phyloP scores from a whole-genome alignment of 1,140 invertebrate genomes.

The Achroia grisella region DNA sequence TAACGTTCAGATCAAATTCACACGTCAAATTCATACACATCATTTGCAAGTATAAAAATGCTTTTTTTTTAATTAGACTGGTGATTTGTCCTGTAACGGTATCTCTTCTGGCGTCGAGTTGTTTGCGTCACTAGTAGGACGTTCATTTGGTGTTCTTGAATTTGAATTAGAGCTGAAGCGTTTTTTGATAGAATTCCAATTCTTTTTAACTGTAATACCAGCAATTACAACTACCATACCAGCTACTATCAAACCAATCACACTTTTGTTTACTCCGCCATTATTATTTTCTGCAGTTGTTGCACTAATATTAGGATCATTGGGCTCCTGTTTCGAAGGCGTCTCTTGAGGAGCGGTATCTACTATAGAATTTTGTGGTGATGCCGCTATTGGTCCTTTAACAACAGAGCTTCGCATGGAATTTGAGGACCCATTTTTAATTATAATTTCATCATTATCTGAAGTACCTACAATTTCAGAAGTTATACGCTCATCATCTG shows the following conservation, averaged over 20 bases:
- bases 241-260: slow-evolving; percentile 65
- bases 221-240: slow-evolving; percentile 64
- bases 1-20: slow-evolving; percentile 55
- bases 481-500: neutral
- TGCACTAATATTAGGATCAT: slow-evolving; percentile 34
- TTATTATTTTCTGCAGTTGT: slow-evolving; percentile 39
- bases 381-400: slow-evolving; percentile 27
- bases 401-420: slow-evolving; percentile 34
- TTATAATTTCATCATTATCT: neutral
- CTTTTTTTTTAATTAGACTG: slow-evolving; percentile 32
- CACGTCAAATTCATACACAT: slow-evolving; percentile 10
- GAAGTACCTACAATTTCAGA: slow-evolving; percentile 9
- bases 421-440: slow-evolving; percentile 4
- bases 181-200: slow-evolving; percentile 68
- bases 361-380: slow-evolving; percentile 20
- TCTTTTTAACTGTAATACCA: slow-evolving; percentile 73
- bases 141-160: slow-evolving; percentile 38
- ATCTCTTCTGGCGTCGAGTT: slow-evolving; percentile 57
- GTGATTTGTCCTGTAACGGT: slow-evolving; percentile 57
- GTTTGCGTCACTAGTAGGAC: slow-evolving; percentile 33
- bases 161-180: slow-evolving; percentile 52
- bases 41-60: slow-evolving; percentile 5
- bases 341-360: slow-evolving; percentile 23
- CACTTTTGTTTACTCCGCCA: slow-evolving; percentile 53
- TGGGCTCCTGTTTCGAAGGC: slow-evolving; percentile 21